These are phyloP conservation scores for Menidia menidia DNA, from an alignment of 2,797 vertebrate species.

Conservation along the genomic window DNA sequence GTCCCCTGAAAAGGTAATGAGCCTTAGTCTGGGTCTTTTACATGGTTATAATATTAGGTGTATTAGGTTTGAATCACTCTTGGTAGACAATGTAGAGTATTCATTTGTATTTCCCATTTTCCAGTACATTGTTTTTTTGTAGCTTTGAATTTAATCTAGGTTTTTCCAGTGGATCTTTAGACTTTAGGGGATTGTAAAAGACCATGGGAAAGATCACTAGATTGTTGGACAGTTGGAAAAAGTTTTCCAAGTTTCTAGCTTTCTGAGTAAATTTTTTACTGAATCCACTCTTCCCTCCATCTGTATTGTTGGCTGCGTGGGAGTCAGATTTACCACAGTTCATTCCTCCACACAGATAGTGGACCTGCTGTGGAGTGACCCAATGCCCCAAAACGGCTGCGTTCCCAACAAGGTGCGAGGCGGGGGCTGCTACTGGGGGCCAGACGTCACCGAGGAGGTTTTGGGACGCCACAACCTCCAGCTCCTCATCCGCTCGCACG, in stretches of 20 bases:
- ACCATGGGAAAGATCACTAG: not conserved
- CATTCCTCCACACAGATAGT: slow-evolving; percentile 79
- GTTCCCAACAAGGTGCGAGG: slow-evolving; percentile 88
- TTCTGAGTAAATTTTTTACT: too few species aligned
- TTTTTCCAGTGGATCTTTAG: too few species aligned
- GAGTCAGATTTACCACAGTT: not conserved
- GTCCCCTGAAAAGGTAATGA: not conserved
- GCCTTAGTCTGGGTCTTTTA: not conserved
- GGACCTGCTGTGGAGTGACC: slow-evolving; percentile 94
- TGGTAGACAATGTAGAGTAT: too few species aligned
- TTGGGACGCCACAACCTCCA: slow-evolving; percentile 86
- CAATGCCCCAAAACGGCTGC: slow-evolving; percentile 90
- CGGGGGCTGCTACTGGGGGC: slow-evolving; percentile 94
- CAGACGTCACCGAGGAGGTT: slow-evolving; percentile 87
- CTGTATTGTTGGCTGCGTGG: not conserved
- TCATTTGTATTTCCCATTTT: too few species aligned
- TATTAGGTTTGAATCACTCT: too few species aligned
- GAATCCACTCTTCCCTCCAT: not conserved
- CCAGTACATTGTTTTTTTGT: too few species aligned
- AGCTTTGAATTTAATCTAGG: too few species aligned
- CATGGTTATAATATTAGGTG: not conserved
- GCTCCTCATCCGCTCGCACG: slow-evolving; percentile 93
- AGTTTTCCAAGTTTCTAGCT: too few species aligned
- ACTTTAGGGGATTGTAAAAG: too few species aligned
- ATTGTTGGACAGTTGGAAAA: too few species aligned